Evolutionary conservation across 2,888 invertebrate species (phyloP), one percentile per base, ranked within the genome.

Genomic region (Apeira syringaria): DNA sequence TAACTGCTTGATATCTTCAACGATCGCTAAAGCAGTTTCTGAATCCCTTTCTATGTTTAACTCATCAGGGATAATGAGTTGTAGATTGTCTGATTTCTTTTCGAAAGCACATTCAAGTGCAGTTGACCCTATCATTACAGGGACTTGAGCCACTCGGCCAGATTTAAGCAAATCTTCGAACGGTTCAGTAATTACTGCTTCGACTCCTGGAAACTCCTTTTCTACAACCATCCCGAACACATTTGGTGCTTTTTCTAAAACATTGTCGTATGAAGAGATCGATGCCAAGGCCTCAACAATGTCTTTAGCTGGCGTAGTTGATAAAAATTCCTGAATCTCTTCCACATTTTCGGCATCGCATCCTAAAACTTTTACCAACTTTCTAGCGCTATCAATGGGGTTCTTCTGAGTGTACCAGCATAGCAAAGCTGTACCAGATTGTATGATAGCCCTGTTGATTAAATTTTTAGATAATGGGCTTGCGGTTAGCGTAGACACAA

Each of bases 121-220:
- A 0, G 71, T 80, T 0, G 76, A 52, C 0, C 89, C 89, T 2
- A 87, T 74, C 83, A 89, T 85, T 1, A 81, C 53, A 0, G 89
- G 88, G 0, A 77, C 50, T 3, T 86, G 71, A 0, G 86, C 74
- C 0, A 80, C 63, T 7, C 86, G 61, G 0, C 89, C 89, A 0
- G 87, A 84, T 1, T 77, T 82, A 0, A 89, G 30, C 1, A 85
- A 25, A 18, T 83, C 75, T 2, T 74, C 64, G 22, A 83, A 85
- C 0, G 80, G 53, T 45, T 89, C 88, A 0, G 78, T 80, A 2
- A 84, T 42, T 1, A 80, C 66, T 0, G 81, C 70, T 53, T 87
- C 85, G 0, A 83, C 80, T 0, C 71, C 78, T 0, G 76, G 74
- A 28, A 87, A 89, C 43, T 88, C 87, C 10, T 80, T 85, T 47